phyloP scores from a whole-genome alignment of 2,113 vertebrate genomes.

The Neotoma lepida region DNA sequence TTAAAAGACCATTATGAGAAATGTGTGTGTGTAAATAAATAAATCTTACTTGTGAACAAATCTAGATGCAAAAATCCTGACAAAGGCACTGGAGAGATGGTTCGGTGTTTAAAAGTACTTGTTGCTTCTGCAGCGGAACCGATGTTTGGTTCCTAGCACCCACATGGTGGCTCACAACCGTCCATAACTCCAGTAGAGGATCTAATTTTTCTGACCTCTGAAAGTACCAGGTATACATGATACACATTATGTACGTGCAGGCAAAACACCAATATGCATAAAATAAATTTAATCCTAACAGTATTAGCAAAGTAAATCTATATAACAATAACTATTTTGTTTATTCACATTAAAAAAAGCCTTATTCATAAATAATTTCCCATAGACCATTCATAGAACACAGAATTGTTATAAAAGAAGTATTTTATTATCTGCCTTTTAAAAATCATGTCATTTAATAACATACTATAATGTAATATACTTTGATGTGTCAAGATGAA shows the following conservation, averaged over 20 bases:
- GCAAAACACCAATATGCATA: neutral
- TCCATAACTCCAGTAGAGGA: neutral
- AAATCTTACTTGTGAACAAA: constrained; percentile 36
- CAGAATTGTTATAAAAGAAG: constrained; percentile 2
- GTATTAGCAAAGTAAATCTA: constrained; percentile 26
- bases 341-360: neutral
- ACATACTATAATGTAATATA: neutral
- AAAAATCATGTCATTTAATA: constrained; percentile 37
- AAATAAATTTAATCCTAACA: neutral
- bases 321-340: neutral
- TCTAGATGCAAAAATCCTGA: constrained; percentile 48
- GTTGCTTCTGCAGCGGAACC: neutral
- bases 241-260: neutral
- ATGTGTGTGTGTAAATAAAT: neutral
- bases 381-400: neutral
- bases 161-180: neutral
- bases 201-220: neutral
- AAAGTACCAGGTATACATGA: neutral
- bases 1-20: constrained; percentile 22
- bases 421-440: constrained; percentile 34
- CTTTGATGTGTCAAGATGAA: constrained; percentile 2
- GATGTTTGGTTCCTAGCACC: neutral
- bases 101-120: neutral
- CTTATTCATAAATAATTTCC: neutral
- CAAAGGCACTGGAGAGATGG: neutral